Conservation (phyloP, 2,888 invertebrate species). For the Phasia obesa region DNA sequence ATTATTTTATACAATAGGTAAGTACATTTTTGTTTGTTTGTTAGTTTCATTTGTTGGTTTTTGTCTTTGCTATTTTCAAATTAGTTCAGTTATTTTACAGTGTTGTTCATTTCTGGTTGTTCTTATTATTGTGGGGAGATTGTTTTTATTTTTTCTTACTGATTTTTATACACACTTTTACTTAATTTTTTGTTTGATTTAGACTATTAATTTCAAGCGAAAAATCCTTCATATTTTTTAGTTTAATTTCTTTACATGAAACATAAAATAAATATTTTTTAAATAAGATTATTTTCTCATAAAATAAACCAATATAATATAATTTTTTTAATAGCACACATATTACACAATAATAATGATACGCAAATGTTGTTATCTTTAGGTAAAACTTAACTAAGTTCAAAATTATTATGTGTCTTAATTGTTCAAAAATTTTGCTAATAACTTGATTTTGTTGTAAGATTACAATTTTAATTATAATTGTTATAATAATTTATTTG, state of each 20-base stretch:
- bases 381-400: conserved; percentile 71
- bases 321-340: conserved; percentile 61
- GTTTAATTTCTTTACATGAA: conserved; percentile 46
- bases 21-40: conserved; percentile 69
- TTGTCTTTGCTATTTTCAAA: conserved; percentile 70
- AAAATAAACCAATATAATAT: conserved; percentile 44
- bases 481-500: conserved; percentile 33
- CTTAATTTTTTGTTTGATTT: conserved; percentile 46
- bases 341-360: conserved; percentile 61
- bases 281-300: conserved; percentile 10
- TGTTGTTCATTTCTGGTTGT: conserved; percentile 64
- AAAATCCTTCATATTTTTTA: conserved; percentile 31
- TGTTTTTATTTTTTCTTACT: conserved; percentile 36
- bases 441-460: conserved; percentile 45
- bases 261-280: conserved; percentile 40
- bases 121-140: conserved; percentile 48
- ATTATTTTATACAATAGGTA: conserved; percentile 70
- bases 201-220: conserved; percentile 59
- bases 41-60: conserved; percentile 66
- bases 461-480: conserved; percentile 36
- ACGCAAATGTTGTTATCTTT: conserved; percentile 69
- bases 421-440: conserved; percentile 65
- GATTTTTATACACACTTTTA: conserved; percentile 69
- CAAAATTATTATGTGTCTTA: conserved; percentile 42
- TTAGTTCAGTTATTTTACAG: conserved; percentile 72